phyloP scores from a whole-genome alignment of 2,888 invertebrate species.

The Philereme vetulata region DNA sequence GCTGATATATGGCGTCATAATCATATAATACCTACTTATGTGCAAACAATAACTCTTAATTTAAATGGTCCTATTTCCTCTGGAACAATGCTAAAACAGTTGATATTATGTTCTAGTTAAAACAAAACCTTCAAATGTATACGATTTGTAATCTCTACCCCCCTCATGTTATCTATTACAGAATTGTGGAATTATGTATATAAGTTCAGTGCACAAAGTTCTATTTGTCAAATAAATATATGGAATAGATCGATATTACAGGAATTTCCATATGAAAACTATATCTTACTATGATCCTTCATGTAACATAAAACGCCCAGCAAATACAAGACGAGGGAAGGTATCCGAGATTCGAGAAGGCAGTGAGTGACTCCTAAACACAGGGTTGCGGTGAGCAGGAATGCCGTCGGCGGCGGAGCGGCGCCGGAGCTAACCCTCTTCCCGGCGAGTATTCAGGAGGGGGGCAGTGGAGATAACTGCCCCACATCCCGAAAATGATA shows the following conservation, averaged over 20 bases:
- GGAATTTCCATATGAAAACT: slow-evolving; percentile 5
- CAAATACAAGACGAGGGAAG: slow-evolving; percentile 29
- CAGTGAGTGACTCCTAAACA: slow-evolving; percentile 61
- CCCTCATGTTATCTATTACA: too few relatives aligned
- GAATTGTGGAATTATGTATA: too few relatives aligned
- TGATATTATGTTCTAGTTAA: too few relatives aligned
- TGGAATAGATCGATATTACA: background rate
- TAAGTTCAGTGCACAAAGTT: too few relatives aligned
- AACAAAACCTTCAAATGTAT: too few relatives aligned
- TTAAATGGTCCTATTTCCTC: too few relatives aligned
- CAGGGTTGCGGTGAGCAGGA: slow-evolving; percentile 74
- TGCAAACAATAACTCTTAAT: too few relatives aligned
- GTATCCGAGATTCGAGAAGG: slow-evolving; percentile 34
- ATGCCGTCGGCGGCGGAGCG: slow-evolving; percentile 60
- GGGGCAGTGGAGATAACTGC: background rate
- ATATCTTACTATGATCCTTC: background rate
- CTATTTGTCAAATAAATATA: too few relatives aligned
- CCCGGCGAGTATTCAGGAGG: slow-evolving; percentile 19
- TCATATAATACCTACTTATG: too few relatives aligned
- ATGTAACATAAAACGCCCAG: slow-evolving; percentile 23
- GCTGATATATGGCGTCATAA: too few relatives aligned
- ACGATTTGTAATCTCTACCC: too few relatives aligned
- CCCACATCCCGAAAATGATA: background rate
- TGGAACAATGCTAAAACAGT: too few relatives aligned
- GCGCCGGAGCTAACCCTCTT: slow-evolving; percentile 28